Evolutionary conservation across 2,888 invertebrate genomes (phyloP), one percentile per base, ranked within the genome.

Genomic region (Deladenus siricidicola): DNA sequence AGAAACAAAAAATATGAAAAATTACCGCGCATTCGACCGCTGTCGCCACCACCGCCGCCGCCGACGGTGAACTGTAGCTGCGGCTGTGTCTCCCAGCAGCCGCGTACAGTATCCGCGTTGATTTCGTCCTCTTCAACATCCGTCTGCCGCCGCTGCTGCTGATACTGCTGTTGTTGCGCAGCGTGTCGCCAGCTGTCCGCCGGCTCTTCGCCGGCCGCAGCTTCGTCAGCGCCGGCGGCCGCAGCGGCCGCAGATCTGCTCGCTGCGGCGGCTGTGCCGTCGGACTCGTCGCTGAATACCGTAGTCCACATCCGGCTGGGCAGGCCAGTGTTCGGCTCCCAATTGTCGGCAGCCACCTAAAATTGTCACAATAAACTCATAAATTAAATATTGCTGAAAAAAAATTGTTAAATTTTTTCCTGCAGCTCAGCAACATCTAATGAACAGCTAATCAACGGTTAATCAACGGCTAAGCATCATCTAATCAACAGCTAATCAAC

Each of bases 281-380:
- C 75, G n/a, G 62, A 63, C 21, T 75, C 75, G 19, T 61, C 62
- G 4, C 69, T 51, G 58, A 77, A 77, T 23, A 74, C 77, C 17
- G 77, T 77, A 17, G 74, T 75, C 77, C 77, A 77, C 75, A 77
- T 76, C 21, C 68, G 67, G 14, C 30, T 60, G 21, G 43, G 34
- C 28, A 56, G 19, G 8, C 34, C 19, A n/a, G 14, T n/a, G 10
- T 34, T 29, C 10, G 30, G 42, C 26, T 70, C 68, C 68, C 67
- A 70, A n/a, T 51, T 26, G 26, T 70, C 66, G 28, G 30, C 52
- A 17, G 69, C 66, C 24, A 58, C 48, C 58, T 67, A 39, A 52
- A 63, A 19, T 50, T 29, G 3, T 23, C 24, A 17, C 26, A 3
- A 58, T 39, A 43, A 28, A 26, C 3, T 51, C 3, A 50, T 23